Base-by-base conservation (phyloP, 2,888 invertebrate species). In the Eilema depressum region DNA sequence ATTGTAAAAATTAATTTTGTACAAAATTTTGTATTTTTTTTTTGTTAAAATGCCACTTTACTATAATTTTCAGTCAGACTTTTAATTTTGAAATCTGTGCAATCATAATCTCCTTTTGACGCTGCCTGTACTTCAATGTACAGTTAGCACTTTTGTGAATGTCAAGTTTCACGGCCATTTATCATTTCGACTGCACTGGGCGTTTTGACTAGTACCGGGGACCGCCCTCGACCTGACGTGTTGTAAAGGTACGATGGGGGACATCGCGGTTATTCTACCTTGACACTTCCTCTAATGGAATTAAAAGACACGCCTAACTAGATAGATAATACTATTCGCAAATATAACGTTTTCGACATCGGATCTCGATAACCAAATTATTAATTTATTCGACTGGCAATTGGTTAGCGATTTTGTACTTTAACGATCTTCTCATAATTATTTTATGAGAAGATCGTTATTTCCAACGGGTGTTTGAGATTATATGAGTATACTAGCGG, bases 251-350 rank as follows among this genome's bases (percentile, higher is more conserved):
- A 57, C 70, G 69, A 66, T 60, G 53, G 61, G 73, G 68, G 73
- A 75, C 73, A 67, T 68, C 75, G 69, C 76, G 67, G 70, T 41
- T 70, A 60, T 66, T 70, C 53, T 69, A 72, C 41, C 61, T 62
- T 73, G 63, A 59, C 63, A 68, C 37, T 77, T n/a, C 5, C 23
- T 53, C n/a, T 64, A 78, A 81, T 81, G 71, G 65, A 76, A 82
- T 83, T 78, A 78, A 77, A 76, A 74, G 47, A 72, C 66, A 75
- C 64, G 60, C 71, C 68, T 70, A 79, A 76, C 63, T 78, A 41
- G 68, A 75, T 78, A 67, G 28, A 66, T 47, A 5, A 23, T 75
- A 69, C 75, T 74, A 64, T 57, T 68, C 37, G 64, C 23, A 67
- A 47, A 68, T 73, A 63, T 59, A 41, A 47, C 14, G 28, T 66